Evolutionary conservation across 2,113 vertebrate genomes (phyloP), one percentile per base, ranked within the genome.

Genomic region (Otis tarda): DNA sequence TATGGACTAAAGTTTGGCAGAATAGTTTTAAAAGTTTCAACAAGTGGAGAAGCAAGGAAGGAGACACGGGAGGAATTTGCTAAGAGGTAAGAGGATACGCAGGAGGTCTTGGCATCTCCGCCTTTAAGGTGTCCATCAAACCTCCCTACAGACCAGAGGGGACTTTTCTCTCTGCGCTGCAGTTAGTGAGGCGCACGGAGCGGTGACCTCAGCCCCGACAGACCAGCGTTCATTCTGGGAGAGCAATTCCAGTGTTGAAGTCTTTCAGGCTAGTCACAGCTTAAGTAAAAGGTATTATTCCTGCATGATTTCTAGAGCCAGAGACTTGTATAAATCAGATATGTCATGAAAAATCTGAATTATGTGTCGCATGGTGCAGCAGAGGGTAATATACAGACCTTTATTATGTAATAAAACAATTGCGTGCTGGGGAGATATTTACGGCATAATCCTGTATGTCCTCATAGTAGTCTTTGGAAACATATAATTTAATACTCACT

Each of bases 371-470:
- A 33, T 21, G 47, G 84, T 65, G 52, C 92, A 87, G 94, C 93
- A 94, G 92, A 96, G 70, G 74, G 85, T 96, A 95, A 95, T 96
- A 96, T 94, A 94, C 80, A 89, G 89, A 81, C 93, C 83, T 97
- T 96, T 97, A 97, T 96, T 96, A 96, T 89, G 85, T 92, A 96
- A 96, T 96, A 96, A 97, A 97, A 85, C 95, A 96, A 97, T 96
- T 95, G 91, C 92, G 78, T 94, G 89, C 95, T 65, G 78, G 67
- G 84, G 45, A 97, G 89, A 88, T 97, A 96, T 97, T 97, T 97
- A 96, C 76, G 70, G 94, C 77, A 63, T 87, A 92, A 96, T 95
- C 92, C 95, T 69, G 49, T 35, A 87, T 45, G 87, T 87, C 92
- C 83, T 97, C 91, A 89, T 25, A 95, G 89, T 71, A 88, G 93